Evolutionary conservation across 2,113 vertebrate genomes (phyloP), one percentile per base, ranked within the genome.

Genomic region (Leucopsar rothschildi): DNA sequence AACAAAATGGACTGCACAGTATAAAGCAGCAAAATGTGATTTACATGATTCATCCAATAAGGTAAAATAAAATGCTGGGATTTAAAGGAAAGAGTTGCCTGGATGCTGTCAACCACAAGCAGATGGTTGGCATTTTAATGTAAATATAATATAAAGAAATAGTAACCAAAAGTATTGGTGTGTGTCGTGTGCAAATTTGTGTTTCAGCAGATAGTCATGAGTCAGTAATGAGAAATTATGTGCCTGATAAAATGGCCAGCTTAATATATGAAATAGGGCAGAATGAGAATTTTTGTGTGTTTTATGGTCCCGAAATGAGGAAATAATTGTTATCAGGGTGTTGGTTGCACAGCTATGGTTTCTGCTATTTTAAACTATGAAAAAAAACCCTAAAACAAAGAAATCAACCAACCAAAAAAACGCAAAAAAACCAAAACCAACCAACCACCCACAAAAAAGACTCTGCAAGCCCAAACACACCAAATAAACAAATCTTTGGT

Each of bases 71-170:
- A 92, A 82, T 49, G 6, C 37, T 88, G 25, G 14, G 6, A 68
- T 77, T 86, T 78, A 81, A 83, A 88, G 24, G 33, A 63, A 88
- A 88, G 25, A 11, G 15, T 86, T 86, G 61, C 55, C 31, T 92
- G 44, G 68, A 78, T 93, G 33, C 35, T 84, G 44, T 93, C 56
- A 68, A 70, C 35, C 68, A 71, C 12, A 82, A 90, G 47, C 82
- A 92, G 90, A 96, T 92, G 76, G 64, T 14, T 86, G 72, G 37
- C 44, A 81, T 88, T 92, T 93, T 86, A 81, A 90, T 78, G n/a
- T 66, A 90, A 88, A 91, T 92, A 78, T 53, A 86, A 93, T 86
- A 49, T 73, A 86, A 92, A 82, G 70, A 82, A 87, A 80, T 66
- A 89, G 39, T 90, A 82, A 37, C 55, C 66, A 84, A 90, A 95